phyloP scores from a whole-genome alignment of 2,888 invertebrate genomes.

The Blastobasis adustella region DNA sequence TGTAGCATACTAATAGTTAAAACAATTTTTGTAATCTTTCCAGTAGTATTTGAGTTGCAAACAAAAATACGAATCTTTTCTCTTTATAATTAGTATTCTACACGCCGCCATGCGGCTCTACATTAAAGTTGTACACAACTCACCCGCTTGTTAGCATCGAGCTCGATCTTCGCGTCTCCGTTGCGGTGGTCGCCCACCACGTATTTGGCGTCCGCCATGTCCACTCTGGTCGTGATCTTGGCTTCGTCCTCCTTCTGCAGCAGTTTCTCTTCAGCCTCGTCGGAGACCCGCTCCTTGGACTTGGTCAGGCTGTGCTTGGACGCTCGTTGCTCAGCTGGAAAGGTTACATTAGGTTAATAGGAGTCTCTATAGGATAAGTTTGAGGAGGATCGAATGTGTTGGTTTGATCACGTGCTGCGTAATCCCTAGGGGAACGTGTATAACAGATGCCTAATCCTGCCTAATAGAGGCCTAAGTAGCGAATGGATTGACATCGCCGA shows the following conservation, averaged over 20 bases:
- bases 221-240: constrained; percentile 72
- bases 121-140: constrained; percentile 9
- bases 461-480: too few relatives aligned
- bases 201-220: constrained; percentile 83
- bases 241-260: constrained; percentile 76
- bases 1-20: too few relatives aligned
- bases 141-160: constrained; percentile 78
- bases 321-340: constrained; percentile 19
- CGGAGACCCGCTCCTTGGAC: constrained; percentile 66
- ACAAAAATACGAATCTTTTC: background rate
- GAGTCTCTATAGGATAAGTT: too few relatives aligned
- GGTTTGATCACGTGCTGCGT: too few relatives aligned
- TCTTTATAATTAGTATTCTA: background rate
- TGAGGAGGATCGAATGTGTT: too few relatives aligned
- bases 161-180: constrained; percentile 92
- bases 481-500: too few relatives aligned
- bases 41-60: too few relatives aligned
- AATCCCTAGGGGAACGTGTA: too few relatives aligned
- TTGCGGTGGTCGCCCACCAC: constrained; percentile 84
- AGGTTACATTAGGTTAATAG: too few relatives aligned
- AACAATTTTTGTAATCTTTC: too few relatives aligned
- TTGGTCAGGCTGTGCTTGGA: constrained; percentile 53
- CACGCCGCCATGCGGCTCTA: background rate
- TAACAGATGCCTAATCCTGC: too few relatives aligned
- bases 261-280: constrained; percentile 84